phyloP scores from a whole-genome alignment of 2,888 invertebrate species.

The Andrena bicolor region DNA sequence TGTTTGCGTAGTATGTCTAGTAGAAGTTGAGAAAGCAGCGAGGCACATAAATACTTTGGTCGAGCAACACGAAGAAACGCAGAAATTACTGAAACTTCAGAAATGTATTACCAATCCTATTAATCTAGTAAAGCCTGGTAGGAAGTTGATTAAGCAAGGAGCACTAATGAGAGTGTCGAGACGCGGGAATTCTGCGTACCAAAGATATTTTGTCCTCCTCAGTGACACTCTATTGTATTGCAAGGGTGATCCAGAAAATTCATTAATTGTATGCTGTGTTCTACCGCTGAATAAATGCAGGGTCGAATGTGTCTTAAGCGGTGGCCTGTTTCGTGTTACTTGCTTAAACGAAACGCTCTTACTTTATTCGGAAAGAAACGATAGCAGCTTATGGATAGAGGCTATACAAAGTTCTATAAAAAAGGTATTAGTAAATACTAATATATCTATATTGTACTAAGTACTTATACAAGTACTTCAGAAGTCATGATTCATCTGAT shows the following conservation, averaged over 20 bases:
- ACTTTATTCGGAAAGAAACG: conserved; percentile 86
- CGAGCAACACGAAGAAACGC: conserved; percentile 90
- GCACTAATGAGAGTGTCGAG: conserved; percentile 87
- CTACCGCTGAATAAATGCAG: conserved; percentile 90
- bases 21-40: conserved; percentile 89
- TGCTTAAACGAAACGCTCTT: conserved; percentile 87
- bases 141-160: conserved; percentile 90
- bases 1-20: conserved; percentile 87
- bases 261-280: conserved; percentile 88
- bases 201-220: conserved; percentile 89
- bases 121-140: conserved; percentile 89
- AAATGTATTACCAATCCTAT: conserved; percentile 88
- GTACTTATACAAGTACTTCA: conserved; percentile 6
- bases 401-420: conserved; percentile 87
- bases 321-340: conserved; percentile 87
- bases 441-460: no score
- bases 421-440: conserved; percentile 77
- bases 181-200: conserved; percentile 82
- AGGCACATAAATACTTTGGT: conserved; percentile 91
- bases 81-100: conserved; percentile 89
- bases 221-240: conserved; percentile 91
- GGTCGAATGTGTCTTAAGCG: conserved; percentile 87
- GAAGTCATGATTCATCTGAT: not conserved
- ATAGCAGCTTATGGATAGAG: conserved; percentile 87
- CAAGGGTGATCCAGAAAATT: conserved; percentile 88